Base-by-base conservation (phyloP, 2,888 invertebrate genomes). In the Phengaris alcon region DNA sequence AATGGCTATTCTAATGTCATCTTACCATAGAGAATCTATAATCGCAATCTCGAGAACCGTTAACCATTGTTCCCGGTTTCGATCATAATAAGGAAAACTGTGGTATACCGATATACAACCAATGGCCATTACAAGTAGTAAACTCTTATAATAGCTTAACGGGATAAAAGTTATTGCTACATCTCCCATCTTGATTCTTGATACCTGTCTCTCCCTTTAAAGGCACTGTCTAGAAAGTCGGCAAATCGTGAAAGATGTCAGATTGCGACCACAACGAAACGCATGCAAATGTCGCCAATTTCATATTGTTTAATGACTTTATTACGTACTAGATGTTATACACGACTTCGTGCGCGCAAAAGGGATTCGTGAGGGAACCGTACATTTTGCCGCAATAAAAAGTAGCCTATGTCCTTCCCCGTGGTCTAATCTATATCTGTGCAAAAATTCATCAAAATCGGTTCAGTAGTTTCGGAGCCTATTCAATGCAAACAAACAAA, bases 181-280 rank as follows among this genome's bases (percentile, higher is more conserved):
- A 74, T 72, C 73, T 73, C 55, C 15, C 35, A 69, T 54, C 57
- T 75, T 10, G 15, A 12, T 15, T 69, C 70, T 15, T 70, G 73
- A 73, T 64, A 73, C 57, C 68, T 74, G 79, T 82, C 82, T 86
- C 85, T 86, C 82, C 86, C 85, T 86, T 85, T 84, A 86, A 85
- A 84, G 86, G 83, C 79, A 77, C 81, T 35, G 35, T 35, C 3
- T 79, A 90, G 89, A 90, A 90, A 90, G 89, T 83, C 82, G 85
- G 87, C 84, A 86, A 88, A 85, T 89, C 89, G 89, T 89, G 89
- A 87, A 86, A 85, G 86, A 86, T 85, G 85, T 83, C 83, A 82
- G 87, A 89, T 89, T 84, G 82, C 80, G 79, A 81, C 85, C 83
- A 84, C 87, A 87, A 86, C 86, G 83, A 88, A 86, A 85, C 82